Percentiles rank a stretch among this genome's conserved stretches.
Conservation (phyloP, 2,113 vertebrate genomes). For the Cottus gobio region DNA sequence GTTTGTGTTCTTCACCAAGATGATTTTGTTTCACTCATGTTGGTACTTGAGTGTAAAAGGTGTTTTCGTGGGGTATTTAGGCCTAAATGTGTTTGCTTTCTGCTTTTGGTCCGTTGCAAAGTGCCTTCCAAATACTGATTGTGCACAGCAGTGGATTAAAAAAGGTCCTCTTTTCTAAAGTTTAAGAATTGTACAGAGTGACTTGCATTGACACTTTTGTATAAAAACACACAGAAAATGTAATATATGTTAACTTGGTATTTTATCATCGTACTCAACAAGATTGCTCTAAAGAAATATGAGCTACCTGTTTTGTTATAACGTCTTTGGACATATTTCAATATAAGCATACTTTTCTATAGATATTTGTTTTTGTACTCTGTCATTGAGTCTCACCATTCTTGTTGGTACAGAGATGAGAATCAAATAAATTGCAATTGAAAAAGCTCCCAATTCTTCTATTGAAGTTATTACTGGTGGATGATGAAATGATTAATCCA, state of each 20-base stretch:
- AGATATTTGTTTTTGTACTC: slow-evolving; percentile 88
- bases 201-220: slow-evolving; percentile 84
- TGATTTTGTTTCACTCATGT: slow-evolving; percentile 50
- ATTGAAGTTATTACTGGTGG: slow-evolving; percentile 17
- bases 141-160: slow-evolving; percentile 83
- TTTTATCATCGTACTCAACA: slow-evolving; percentile 80
- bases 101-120: slow-evolving; percentile 85
- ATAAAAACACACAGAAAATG: slow-evolving; percentile 80
- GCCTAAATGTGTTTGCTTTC: slow-evolving; percentile 66
- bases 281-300: slow-evolving; percentile 79
- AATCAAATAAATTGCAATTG: slow-evolving; percentile 83
- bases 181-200: slow-evolving; percentile 78
- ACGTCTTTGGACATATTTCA: slow-evolving; percentile 84
- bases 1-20: slow-evolving; percentile 37
- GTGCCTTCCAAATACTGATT: slow-evolving; percentile 88
- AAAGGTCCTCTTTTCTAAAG: slow-evolving; percentile 74
- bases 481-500: background rate
- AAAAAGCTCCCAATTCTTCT: slow-evolving; percentile 50
- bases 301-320: slow-evolving; percentile 80
- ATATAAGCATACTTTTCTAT: slow-evolving; percentile 89
- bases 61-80: slow-evolving; percentile 47
- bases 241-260: slow-evolving; percentile 83
- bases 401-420: slow-evolving; percentile 82
- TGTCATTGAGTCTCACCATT: slow-evolving; percentile 83
- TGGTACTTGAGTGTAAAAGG: slow-evolving; percentile 64